These are phyloP conservation scores for Cremastinae sp. DNA, from an alignment of 2,888 invertebrate genomes.

Conservation along the genomic window DNA sequence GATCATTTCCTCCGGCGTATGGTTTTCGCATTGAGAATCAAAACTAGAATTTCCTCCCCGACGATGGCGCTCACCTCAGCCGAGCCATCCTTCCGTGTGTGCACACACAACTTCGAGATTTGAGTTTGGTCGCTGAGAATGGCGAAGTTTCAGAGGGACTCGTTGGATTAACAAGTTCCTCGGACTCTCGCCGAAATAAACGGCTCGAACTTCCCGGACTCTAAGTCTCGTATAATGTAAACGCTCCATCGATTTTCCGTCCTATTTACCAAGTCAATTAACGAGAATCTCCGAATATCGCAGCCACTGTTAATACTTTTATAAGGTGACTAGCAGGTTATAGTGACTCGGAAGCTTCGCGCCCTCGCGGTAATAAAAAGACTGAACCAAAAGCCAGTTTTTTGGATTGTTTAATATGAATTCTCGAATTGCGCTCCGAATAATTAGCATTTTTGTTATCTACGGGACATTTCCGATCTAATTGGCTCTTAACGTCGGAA, in stretches of 20 bases:
- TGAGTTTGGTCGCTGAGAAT: constrained; percentile 20
- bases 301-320: neutral
- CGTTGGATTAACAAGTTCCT: constrained; percentile 45
- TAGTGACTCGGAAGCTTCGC: too few species aligned
- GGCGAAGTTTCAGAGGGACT: constrained; percentile 24
- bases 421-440: too few species aligned
- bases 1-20: constrained; percentile 45
- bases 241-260: constrained; percentile 3
- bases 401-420: too few species aligned
- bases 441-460: too few species aligned
- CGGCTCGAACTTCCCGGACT: constrained; percentile 14
- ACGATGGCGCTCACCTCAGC: neutral
- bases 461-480: too few species aligned
- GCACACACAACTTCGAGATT: constrained; percentile 14
- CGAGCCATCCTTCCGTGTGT: neutral
- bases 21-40: neutral
- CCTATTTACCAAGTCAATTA: constrained; percentile 1
- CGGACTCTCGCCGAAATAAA: constrained; percentile 39
- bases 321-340: too few species aligned
- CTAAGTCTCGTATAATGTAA: neutral
- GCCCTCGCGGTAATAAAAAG: too few species aligned
- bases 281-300: neutral
- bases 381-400: too few species aligned
- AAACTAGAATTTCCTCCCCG: too few species aligned
- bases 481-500: too few species aligned